These are phyloP conservation scores for Amblyornis subalaris DNA, from an alignment of 2,113 vertebrate genomes.

Conservation along the genomic window DNA sequence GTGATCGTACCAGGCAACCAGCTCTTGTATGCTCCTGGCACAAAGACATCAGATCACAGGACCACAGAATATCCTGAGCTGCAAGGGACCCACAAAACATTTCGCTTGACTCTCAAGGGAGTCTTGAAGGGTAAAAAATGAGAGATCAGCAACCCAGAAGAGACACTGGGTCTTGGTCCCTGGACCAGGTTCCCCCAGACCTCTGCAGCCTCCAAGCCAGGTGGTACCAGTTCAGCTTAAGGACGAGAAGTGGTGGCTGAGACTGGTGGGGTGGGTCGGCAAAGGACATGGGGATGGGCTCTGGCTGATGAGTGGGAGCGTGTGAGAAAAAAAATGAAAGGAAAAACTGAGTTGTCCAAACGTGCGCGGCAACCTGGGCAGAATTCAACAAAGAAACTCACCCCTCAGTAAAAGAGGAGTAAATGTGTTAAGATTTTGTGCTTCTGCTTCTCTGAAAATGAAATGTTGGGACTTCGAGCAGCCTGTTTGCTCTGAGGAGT, in stretches of 20 bases:
- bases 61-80: not conserved
- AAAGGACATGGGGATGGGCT: not conserved
- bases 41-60: not conserved
- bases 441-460: not conserved
- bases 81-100: not conserved
- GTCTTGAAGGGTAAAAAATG: not conserved
- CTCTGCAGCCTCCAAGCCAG: not conserved
- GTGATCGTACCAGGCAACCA: fast-evolving
- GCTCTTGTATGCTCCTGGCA: not conserved
- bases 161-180: not conserved
- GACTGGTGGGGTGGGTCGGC: not conserved
- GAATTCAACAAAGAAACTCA: not conserved
- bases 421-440: not conserved
- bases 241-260: not conserved
- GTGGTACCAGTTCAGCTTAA: not conserved
- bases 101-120: not conserved
- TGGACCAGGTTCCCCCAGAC: not conserved
- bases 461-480: not conserved
- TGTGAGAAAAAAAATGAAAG: not conserved
- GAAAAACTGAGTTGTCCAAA: not conserved
- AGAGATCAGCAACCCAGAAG: not conserved
- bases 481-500: not conserved
- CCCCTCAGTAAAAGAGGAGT: not conserved
- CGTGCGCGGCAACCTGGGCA: not conserved
- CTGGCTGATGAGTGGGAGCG: not conserved